phyloP scores from a whole-genome alignment of 2,113 vertebrate genomes.

The Sceloporus undulatus region DNA sequence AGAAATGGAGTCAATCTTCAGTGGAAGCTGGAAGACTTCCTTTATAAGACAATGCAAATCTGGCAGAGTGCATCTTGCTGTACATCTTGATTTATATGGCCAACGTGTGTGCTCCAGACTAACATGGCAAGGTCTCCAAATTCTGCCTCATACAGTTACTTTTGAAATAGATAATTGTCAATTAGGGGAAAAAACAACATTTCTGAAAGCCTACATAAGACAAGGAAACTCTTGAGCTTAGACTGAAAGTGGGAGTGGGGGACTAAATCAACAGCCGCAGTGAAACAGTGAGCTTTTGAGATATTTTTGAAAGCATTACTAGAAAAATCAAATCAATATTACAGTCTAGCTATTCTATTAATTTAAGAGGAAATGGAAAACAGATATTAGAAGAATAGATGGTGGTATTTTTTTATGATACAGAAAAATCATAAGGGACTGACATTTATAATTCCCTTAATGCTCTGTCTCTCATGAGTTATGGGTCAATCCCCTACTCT shows the following conservation, averaged over 20 bases:
- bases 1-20: too few relatives aligned
- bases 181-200: constrained; percentile 21
- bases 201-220: constrained; percentile 23
- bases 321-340: constrained; percentile 42
- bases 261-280: neutral
- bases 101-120: neutral
- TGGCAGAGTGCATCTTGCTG: neutral
- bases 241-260: neutral
- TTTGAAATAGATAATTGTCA: constrained; percentile 14
- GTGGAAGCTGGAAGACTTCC: too few relatives aligned
- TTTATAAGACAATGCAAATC: too few relatives aligned
- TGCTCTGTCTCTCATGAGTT: constrained; percentile 36
- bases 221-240: neutral
- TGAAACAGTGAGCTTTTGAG: constrained; percentile 27
- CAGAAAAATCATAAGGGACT: constrained; percentile 58
- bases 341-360: constrained; percentile 57
- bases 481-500: constrained; percentile 39
- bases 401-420: constrained; percentile 23
- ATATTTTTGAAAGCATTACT: constrained; percentile 17
- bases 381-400: constrained; percentile 56
- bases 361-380: constrained; percentile 68
- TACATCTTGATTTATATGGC: neutral
- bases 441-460: constrained; percentile 49
- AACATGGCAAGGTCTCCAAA: too few relatives aligned
- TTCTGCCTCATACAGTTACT: neutral